Conservation (phyloP, 2,888 invertebrate genomes). For the Chalcis sispes region DNA sequence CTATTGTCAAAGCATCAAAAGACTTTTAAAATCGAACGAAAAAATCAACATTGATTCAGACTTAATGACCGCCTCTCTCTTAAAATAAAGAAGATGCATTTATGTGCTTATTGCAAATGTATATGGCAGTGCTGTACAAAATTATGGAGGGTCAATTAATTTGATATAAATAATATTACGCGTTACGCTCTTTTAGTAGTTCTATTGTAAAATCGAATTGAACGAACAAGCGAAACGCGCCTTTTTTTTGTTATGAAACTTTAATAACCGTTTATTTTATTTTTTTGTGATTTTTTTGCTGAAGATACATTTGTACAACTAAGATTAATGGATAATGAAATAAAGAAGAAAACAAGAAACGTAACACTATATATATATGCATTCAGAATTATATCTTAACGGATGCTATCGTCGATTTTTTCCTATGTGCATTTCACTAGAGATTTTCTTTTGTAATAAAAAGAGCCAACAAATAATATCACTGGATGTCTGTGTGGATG, state of each 20-base stretch:
- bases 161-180: conserved; percentile 7
- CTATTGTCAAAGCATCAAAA: conserved; percentile 15
- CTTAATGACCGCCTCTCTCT: conserved; percentile 54
- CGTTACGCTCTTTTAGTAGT: conserved; percentile 34
- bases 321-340: conserved; percentile 34
- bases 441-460: conserved; percentile 43
- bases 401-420: conserved; percentile 46
- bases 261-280: conserved; percentile 11
- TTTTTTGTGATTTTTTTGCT: conserved; percentile 16
- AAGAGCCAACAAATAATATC: conserved; percentile 55
- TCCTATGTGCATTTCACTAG: conserved; percentile 49
- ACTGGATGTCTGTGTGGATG: conserved; percentile 52
- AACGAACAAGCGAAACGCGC: conserved; percentile 42
- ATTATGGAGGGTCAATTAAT: conserved; percentile 5
- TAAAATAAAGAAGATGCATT: conserved; percentile 37
- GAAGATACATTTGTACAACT: conserved; percentile 20
- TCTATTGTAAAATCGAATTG: conserved; percentile 11
- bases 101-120: conserved; percentile 21
- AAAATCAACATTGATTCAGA: conserved; percentile 41
- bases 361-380: conserved; percentile 32
- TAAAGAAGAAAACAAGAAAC: conserved; percentile 41
- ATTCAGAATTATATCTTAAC: conserved; percentile 40
- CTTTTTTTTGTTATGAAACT: conserved; percentile 27
- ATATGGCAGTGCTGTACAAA: conserved; percentile 42
- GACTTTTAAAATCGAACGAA: conserved; percentile 41